Base-by-base conservation (phyloP, 1,140 invertebrate genomes). In the Drosophila melanica region DNA sequence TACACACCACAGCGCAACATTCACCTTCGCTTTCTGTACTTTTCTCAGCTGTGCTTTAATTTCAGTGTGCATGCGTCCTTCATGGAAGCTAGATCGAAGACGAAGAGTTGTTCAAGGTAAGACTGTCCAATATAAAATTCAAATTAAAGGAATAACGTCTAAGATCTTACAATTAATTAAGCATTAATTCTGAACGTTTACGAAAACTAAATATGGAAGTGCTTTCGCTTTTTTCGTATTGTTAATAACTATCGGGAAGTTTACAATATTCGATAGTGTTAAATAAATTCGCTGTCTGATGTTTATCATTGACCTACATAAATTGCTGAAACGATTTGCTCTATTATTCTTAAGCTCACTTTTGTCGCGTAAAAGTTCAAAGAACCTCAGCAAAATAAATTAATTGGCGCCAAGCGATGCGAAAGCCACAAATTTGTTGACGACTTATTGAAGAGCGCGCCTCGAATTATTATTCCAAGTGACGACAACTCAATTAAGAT, bases 291-390 rank as follows among this genome's bases (percentile, higher is more conserved):
- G 57, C 11, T 11, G 33, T 7, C 53, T 59, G 33, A 18, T 16
- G 54, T 58, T 63, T 63, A 58, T 71, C 74, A 75, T 87, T 85
- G 81, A 81, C 81, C 81, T 51, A 85, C 44, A 65, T 85, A 51
- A 35, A 35, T 44, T 42, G 11, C 53, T 59, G 53, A 18, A 55
- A 6, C 20, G 10, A 41, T 37, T 16, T n/a, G 39, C 44, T 64
- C 27, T 45, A 33, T 48, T 23, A 39, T 44, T 62, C 37, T 47
- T 12, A 20, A 16, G 20, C 42, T 10, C 6, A 41, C 12, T 11
- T 12, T 37, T n/a, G 9, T 51, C 27, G 33, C 50, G 47, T 23
- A 42, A 64, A 65, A 75, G 82, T 78, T 86, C 79, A 81, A 82
- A 86, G 70, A 81, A 86, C 78, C 27, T 62, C 12, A 47, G 59